These are phyloP conservation scores for Xenus cinereus DNA, from an alignment of 2,113 vertebrate genomes.

Conservation along the genomic window DNA sequence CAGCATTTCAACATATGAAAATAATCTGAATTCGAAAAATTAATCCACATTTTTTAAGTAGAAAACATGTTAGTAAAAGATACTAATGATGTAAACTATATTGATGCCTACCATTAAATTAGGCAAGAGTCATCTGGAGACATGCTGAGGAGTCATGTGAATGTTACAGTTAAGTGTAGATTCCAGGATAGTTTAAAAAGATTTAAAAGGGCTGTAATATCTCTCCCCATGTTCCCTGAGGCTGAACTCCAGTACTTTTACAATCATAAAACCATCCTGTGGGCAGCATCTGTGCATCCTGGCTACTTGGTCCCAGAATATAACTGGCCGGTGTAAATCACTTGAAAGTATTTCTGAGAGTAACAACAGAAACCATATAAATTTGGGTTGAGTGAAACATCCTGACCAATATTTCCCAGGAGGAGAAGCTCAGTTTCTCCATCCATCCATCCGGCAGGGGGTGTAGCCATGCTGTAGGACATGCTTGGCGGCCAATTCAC, in stretches of 20 bases:
- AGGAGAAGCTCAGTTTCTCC: background rate
- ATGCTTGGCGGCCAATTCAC: rapidly evolving
- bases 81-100: background rate
- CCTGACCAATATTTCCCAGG: background rate
- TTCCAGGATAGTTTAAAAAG: background rate
- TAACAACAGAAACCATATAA: background rate
- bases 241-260: background rate
- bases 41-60: background rate
- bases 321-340: background rate
- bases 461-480: background rate
- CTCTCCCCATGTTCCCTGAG: background rate
- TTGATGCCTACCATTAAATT: background rate
- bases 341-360: background rate
- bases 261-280: background rate
- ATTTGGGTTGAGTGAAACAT: background rate
- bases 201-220: background rate
- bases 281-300: background rate
- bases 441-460: rapidly evolving
- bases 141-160: background rate
- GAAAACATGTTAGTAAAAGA: background rate
- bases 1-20: background rate
- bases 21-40: background rate
- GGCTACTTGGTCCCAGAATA: background rate
- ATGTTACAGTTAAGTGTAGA: background rate
- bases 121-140: background rate